phyloP scores from a whole-genome alignment of 1,140 invertebrate genomes.

The Melitaea cinxia region DNA sequence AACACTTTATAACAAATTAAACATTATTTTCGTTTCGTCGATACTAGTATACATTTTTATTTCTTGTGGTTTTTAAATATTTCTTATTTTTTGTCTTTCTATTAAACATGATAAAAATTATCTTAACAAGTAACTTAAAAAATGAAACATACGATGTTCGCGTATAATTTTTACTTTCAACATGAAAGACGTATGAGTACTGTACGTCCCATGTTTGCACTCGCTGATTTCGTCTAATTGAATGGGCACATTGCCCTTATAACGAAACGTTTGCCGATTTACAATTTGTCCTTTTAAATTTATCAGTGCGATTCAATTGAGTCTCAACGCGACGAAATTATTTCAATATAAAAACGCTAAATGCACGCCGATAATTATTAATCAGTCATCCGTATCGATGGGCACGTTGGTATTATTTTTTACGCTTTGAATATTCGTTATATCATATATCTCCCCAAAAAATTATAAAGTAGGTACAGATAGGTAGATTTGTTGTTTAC shows the following conservation, averaged over 20 bases:
- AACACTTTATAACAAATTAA: too few species aligned
- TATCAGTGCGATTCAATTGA: slow-evolving; percentile 24
- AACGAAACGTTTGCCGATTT: slow-evolving; percentile 31
- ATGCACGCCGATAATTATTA: slow-evolving; percentile 22
- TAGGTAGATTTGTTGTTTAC: too few species aligned
- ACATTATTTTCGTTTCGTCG: too few species aligned
- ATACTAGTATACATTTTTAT: too few species aligned
- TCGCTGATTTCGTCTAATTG: slow-evolving; percentile 36
- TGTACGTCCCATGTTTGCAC: slow-evolving; percentile 25
- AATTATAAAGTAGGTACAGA: too few species aligned
- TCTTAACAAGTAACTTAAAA: not conserved
- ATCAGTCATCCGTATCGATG: slow-evolving; percentile 27
- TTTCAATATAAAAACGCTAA: slow-evolving; percentile 27
- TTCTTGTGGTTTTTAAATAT: too few species aligned
- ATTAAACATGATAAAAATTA: not conserved
- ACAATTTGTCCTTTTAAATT: slow-evolving; percentile 30
- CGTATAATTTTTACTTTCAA: slow-evolving; percentile 8
- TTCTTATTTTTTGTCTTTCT: not conserved
- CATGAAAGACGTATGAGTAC: slow-evolving; percentile 19
- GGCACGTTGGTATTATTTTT: not conserved
- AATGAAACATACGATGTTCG: not conserved
- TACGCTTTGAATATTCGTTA: too few species aligned
- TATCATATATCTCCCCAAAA: too few species aligned
- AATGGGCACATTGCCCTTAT: slow-evolving; percentile 33
- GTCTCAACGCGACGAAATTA: slow-evolving; percentile 5